phyloP scores from a whole-genome alignment of 37 sponge, comb jelly and placozoan species.

The Ephydatia muelleri region DNA sequence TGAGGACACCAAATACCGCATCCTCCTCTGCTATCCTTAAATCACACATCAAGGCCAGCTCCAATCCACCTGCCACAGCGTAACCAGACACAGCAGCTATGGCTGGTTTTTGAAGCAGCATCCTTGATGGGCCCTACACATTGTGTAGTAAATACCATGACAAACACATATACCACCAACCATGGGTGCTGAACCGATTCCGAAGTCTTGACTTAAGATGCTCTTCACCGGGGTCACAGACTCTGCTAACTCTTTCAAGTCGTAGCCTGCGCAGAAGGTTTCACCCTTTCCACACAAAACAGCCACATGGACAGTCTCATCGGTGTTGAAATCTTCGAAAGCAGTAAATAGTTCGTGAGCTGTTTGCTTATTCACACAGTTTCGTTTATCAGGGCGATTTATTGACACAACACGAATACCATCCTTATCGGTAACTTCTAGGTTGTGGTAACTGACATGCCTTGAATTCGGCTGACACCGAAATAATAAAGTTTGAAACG shows the following conservation, averaged over 20 bases:
- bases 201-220: neutral
- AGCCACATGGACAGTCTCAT: conserved; percentile 16
- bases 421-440: neutral
- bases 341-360: conserved; percentile 50
- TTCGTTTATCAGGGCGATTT: conserved; percentile 59
- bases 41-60: conserved; percentile 74
- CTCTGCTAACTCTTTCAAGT: conserved; percentile 56
- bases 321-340: conserved; percentile 44
- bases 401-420: conserved; percentile 7
- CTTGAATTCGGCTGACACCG: neutral
- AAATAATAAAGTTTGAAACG: neutral
- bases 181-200: conserved; percentile 50
- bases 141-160: neutral
- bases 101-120: conserved; percentile 60
- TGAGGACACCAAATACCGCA: conserved; percentile 71
- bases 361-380: conserved; percentile 55
- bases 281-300: conserved; percentile 62
- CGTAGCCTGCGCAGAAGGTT: conserved; percentile 78
- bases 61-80: conserved; percentile 83
- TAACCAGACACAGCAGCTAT: conserved; percentile 72
- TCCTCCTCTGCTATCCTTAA: conserved; percentile 66
- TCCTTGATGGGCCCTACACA: conserved; percentile 56
- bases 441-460: neutral
- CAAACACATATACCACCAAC: conserved; percentile 8
- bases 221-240: neutral